Base-by-base conservation (phyloP, 2,113 vertebrate genomes). In the Rynchops niger region DNA sequence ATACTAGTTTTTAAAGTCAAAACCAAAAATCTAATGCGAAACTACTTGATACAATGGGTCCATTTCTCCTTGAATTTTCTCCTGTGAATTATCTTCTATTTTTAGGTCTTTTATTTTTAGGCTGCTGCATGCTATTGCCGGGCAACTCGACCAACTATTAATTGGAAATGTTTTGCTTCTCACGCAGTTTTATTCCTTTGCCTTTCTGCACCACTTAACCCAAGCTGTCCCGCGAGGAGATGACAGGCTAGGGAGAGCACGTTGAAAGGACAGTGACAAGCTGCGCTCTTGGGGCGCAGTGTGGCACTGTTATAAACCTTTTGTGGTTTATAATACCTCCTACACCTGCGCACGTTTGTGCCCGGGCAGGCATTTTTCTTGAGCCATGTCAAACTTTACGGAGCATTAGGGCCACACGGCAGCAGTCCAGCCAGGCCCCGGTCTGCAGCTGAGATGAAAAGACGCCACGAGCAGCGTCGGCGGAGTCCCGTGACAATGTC, bases 101-200 rank as follows among this genome's bases (percentile, higher is more conserved):
- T 97, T 95, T 95, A 97, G 93, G 15, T 3, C 67, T 82, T 92
- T 90, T 97, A 97, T 96, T 97, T 97, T 96, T 96, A 97, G 96
- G 55, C 62, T 90, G 91, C 89, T 80, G 87, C 92, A 32, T 65
- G 86, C 77, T 50, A 91, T 94, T 50, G 59, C 91, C 73, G 96
- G 95, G 88, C 92, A 96, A 79, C 88, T 83, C 27, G 2, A 91
- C 78, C 80, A 77, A 15, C 86, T 67, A 92, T 76, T 96, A 94
- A 95, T 95, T 86, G 66, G 70, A 82, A 80, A 89, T 18, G 70
- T 92, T 93, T 91, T 88, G 91, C 90, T 86, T 79, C 80, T 90
- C 62, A 17, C 27, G 91, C 93, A 77, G 71, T 91, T 94, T 85
- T 66, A 55, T 82, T 95, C 53, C 93, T 50, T 30, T 30, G 59